phyloP scores from a whole-genome alignment of 2,888 invertebrate genomes.

The Athetis lepigone region DNA sequence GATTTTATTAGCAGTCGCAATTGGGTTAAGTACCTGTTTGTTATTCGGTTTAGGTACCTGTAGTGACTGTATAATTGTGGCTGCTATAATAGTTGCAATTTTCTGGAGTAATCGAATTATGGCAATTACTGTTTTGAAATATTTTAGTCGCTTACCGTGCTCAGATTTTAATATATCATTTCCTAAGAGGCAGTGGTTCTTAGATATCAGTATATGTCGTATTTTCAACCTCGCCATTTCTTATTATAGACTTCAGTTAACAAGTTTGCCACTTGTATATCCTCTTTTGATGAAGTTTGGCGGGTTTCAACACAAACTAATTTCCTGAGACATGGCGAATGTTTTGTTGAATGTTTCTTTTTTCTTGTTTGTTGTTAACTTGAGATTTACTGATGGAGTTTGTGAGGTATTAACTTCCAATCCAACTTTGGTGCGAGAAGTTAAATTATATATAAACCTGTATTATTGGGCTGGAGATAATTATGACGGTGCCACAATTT shows the following conservation, averaged over 20 bases:
- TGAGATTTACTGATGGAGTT: constrained; percentile 35
- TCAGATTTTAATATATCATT: constrained; percentile 18
- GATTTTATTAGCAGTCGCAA: constrained; percentile 45
- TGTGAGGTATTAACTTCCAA: neutral
- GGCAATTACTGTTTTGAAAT: constrained; percentile 51
- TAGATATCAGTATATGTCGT: neutral
- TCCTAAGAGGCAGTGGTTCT: neutral
- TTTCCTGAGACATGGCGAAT: constrained; percentile 30
- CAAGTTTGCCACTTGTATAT: constrained; percentile 34
- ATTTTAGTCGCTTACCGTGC: constrained; percentile 9
- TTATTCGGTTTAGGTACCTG: constrained; percentile 8
- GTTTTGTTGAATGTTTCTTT: constrained; percentile 41
- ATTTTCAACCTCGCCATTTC: neutral
- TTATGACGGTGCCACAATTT: neutral
- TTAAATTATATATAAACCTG: constrained; percentile 1
- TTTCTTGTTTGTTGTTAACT: constrained; percentile 39
- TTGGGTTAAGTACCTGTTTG: constrained; percentile 43
- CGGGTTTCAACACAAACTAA: constrained; percentile 42
- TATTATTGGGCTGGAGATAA: neutral
- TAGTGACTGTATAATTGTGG: constrained; percentile 39
- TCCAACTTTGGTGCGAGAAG: constrained; percentile 25
- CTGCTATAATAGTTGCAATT: constrained; percentile 39
- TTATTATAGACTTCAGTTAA: constrained; percentile 31
- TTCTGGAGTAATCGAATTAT: constrained; percentile 44
- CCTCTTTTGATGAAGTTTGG: constrained; percentile 48